Percentiles rank a stretch among this genome's conserved stretches.
Conservation (phyloP, 2,888 invertebrate genomes). For the Bombylius discolor region DNA sequence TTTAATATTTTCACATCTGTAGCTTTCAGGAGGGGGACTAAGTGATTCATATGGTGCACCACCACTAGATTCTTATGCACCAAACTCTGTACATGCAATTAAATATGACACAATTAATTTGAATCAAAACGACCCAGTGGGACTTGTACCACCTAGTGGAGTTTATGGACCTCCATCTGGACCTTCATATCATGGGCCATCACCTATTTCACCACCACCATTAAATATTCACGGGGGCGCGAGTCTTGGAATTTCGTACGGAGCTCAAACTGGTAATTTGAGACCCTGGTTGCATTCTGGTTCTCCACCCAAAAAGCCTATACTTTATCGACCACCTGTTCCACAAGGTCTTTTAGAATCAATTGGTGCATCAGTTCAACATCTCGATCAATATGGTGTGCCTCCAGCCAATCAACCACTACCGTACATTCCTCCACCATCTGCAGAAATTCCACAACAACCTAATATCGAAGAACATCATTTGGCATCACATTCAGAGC, state of each 20-base stretch:
- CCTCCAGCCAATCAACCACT: slow-evolving; percentile 41
- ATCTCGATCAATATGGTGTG: slow-evolving; percentile 46
- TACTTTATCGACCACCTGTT: slow-evolving; percentile 61
- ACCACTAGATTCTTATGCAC: slow-evolving; percentile 37
- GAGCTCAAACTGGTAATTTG: slow-evolving; percentile 20
- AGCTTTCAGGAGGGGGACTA: slow-evolving; percentile 17
- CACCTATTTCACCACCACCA: background rate
- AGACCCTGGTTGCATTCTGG: slow-evolving; percentile 22
- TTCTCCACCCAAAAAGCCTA: slow-evolving; percentile 41
- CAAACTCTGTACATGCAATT: slow-evolving; percentile 25
- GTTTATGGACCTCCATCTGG: slow-evolving; percentile 44
- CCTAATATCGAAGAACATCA: slow-evolving; percentile 8
- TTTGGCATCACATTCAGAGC: slow-evolving; percentile 7
- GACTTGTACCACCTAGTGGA: slow-evolving; percentile 43
- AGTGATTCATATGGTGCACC: slow-evolving; percentile 30
- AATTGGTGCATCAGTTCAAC: slow-evolving; percentile 48
- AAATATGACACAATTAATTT: slow-evolving; percentile 23
- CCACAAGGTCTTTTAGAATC: slow-evolving; percentile 55
- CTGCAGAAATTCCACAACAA: slow-evolving; percentile 34
- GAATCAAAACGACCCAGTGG: slow-evolving; percentile 8
- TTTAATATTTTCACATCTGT: background rate
- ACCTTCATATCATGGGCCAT: slow-evolving; percentile 9
- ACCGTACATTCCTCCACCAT: slow-evolving; percentile 51
- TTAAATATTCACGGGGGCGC: background rate
- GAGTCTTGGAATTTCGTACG: background rate